Evolutionary conservation across 2,888 invertebrate species (phyloP), one percentile per base, ranked within the genome.

Genomic region (Timandra comae): DNA sequence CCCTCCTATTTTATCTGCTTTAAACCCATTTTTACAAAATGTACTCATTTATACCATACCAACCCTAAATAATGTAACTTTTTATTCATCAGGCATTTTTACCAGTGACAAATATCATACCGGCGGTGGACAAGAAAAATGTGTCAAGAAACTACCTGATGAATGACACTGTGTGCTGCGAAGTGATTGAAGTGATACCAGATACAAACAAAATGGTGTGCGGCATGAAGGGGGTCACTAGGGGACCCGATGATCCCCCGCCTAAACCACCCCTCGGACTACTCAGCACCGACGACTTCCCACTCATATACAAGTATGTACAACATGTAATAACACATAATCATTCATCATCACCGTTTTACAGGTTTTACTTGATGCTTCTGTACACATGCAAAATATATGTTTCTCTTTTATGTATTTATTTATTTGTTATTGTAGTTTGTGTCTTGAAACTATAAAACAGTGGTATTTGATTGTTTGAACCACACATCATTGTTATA

Each of bases 181-280:
- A 95, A 87, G 92, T 95, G 30, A 88, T 95, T 60, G 94, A 94
- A 88, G 92, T 94, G 45, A 93, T 93, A 69, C 91, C 93, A 27
- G 94, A 95, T 73, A 91, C 93, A 33, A 94, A 95, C 84, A 95
- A 95, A 87, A 90, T 96, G 86, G 91, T 93, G 56, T 90, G 93
- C 73, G 94, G 94, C 73, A 94, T 95, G 93, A 92, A 94, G 79
- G 93, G 93, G 43, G 86, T 90, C 51, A 89, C 92, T 52, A 87
- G 91, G 59, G 87, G 88, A 43, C 87, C 91, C 12, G 90, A 91
- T 58, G 90, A 91, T 62, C 91, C 92, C 37, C 89, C 89, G 49
- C 90, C 90, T 55, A 90, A 90, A 72, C 90, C 92, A 42, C 89
- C 93, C 43, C 88, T 95, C 47, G 97, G 97, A 49, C 90, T 95